These are phyloP conservation scores for Turritopsis dohrnii DNA, from an alignment of 30 jellyfish, hydroid and myxozoan genomes.

Conservation along the genomic window DNA sequence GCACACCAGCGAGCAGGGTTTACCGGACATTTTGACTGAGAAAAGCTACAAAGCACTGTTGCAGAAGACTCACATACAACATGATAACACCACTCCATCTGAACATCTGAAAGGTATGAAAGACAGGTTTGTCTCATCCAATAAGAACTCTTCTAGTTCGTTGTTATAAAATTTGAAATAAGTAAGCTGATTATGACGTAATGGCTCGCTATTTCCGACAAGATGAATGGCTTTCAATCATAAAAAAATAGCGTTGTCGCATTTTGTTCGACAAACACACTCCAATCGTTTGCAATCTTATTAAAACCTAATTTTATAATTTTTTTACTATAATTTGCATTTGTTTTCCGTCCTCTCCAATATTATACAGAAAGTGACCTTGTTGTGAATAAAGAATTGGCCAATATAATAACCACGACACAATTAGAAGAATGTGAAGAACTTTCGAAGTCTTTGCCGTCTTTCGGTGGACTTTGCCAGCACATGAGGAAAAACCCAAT, in stretches of 20 bases:
- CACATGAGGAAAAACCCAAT: not conserved
- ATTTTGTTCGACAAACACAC: too few species aligned
- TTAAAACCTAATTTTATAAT: too few species aligned
- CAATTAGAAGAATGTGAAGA: not conserved
- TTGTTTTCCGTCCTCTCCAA: too few species aligned
- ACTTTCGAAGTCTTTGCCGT: not conserved
- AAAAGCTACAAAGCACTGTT: not conserved
- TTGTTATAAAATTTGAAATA: too few species aligned
- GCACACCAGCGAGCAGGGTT: not conserved
- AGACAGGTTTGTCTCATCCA: too few species aligned
- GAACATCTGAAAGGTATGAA: not conserved
- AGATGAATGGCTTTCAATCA: too few species aligned
- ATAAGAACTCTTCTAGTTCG: too few species aligned
- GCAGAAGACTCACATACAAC: not conserved
- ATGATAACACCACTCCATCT: not conserved
- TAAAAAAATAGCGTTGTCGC: too few species aligned
- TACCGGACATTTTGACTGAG: not conserved
- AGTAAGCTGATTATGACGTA: not conserved
- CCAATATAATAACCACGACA: not conserved
- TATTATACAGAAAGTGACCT: too few species aligned
- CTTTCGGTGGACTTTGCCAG: not conserved
- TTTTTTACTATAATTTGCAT: too few species aligned
- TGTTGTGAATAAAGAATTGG: not conserved
- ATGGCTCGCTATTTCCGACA: too few species aligned
- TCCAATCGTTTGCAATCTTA: too few species aligned